phyloP scores from a whole-genome alignment of 2,113 vertebrate genomes.

The Sapajus apella region DNA sequence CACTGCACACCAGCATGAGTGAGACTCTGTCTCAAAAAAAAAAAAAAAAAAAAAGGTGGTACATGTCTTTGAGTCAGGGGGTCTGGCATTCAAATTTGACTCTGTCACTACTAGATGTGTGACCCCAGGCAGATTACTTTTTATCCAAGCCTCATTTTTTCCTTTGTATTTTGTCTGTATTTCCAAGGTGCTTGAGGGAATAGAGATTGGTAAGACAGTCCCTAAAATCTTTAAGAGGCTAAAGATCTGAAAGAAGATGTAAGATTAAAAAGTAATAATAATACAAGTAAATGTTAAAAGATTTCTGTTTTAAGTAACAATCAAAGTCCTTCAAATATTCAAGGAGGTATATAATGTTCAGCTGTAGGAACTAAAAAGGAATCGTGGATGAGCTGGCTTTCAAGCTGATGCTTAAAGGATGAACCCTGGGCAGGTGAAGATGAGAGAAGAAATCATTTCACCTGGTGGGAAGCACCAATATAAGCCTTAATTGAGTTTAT shows the following conservation, averaged over 20 bases:
- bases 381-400: not conserved
- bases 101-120: not conserved
- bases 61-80: not conserved
- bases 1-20: not conserved
- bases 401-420: not conserved
- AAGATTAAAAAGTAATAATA: not conserved
- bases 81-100: not conserved
- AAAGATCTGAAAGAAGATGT: conserved; percentile 11
- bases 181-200: not conserved
- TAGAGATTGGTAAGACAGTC: not conserved
- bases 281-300: not conserved
- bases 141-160: conserved; percentile 1
- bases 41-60: not conserved
- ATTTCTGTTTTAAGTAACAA: not conserved
- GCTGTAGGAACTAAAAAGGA: not conserved
- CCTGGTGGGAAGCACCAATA: not conserved
- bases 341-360: not conserved
- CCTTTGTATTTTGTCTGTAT: not conserved
- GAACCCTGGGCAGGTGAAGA: not conserved
- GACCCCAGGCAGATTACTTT: not conserved
- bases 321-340: conserved; percentile 10
- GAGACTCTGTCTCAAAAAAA: not conserved
- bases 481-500: not conserved
- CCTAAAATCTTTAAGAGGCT: not conserved
- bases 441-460: not conserved